Evolutionary conservation across 2,113 vertebrate genomes (phyloP).

Genomic region (Chlorodrepanis virens): DNA sequence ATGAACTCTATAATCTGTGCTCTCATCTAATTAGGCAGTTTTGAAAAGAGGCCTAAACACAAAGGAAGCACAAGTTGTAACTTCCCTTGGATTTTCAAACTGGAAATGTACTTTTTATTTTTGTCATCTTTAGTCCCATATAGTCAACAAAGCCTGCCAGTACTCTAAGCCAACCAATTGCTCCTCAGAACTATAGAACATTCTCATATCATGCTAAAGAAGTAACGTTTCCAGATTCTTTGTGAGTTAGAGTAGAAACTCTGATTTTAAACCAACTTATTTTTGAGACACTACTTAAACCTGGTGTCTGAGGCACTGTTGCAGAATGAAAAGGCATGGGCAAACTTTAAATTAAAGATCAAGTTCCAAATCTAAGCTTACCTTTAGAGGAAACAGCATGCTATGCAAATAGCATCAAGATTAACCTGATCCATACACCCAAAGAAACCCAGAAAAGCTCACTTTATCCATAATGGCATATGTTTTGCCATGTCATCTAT

Average conservation of each 20-base stretch:
- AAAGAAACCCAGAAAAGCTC: background rate
- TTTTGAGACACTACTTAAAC: background rate
- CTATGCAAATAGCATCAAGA: background rate
- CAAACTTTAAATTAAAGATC: constrained; percentile 6
- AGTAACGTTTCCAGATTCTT: background rate
- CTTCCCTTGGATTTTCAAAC: background rate
- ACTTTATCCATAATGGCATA: background rate
- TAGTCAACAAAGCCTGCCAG: background rate
- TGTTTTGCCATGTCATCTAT: background rate
- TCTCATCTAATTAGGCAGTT: background rate
- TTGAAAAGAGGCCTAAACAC: background rate
- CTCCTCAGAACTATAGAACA: background rate
- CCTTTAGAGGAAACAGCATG: background rate
- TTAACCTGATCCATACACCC: background rate
- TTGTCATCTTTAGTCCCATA: background rate
- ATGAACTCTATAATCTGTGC: background rate
- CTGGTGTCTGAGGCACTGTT: background rate
- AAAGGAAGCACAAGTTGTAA: background rate
- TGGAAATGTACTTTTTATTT: background rate
- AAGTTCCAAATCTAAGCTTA: background rate
- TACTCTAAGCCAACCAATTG: background rate
- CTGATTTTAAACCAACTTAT: background rate
- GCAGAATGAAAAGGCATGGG: background rate
- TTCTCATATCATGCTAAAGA: background rate
- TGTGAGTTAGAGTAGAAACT: background rate